These are phyloP conservation scores for Dryomyza anilis DNA, from an alignment of 2,888 invertebrate genomes.

Conservation along the genomic window DNA sequence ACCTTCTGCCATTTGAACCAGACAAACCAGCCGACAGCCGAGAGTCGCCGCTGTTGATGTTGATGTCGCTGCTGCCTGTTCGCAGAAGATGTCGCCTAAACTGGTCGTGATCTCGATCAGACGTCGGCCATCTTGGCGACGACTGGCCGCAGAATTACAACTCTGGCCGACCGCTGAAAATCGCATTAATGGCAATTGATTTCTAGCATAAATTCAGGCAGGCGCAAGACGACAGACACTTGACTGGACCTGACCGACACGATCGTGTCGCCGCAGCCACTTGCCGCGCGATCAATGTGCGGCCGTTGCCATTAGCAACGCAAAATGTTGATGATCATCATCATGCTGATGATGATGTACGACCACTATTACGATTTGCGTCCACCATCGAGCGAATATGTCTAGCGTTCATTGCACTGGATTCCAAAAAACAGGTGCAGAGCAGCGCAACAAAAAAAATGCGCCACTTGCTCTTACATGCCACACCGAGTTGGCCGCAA, in stretches of 20 bases:
- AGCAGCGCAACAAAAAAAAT: too few species aligned
- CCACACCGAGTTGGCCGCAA: slow-evolving; percentile 13
- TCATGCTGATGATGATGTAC: slow-evolving; percentile 10
- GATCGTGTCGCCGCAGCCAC: neutral
- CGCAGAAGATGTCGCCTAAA: slow-evolving; percentile 15
- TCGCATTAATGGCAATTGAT: slow-evolving; percentile 27
- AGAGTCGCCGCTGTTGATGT: neutral
- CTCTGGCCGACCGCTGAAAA: neutral
- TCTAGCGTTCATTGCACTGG: slow-evolving; percentile 37
- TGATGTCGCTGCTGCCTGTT: neutral
- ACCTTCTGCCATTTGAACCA: slow-evolving; percentile 54
- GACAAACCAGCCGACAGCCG: slow-evolving; percentile 43
- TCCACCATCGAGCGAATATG: slow-evolving; percentile 1
- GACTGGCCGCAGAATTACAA: neutral
- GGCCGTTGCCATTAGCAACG: neutral
- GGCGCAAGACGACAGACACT: slow-evolving; percentile 1
- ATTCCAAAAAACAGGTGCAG: slow-evolving; percentile 52
- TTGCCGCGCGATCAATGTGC: neutral
- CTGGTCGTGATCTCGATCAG: slow-evolving; percentile 18
- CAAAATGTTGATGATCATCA: neutral
- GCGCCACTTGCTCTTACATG: neutral
- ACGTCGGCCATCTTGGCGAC: neutral
- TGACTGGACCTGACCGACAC: slow-evolving; percentile 18
- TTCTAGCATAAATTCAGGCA: slow-evolving; percentile 21
- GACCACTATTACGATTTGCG: slow-evolving; percentile 13